phyloP scores from a whole-genome alignment of 2,797 vertebrate genomes.

The Sebastes nivosus region DNA sequence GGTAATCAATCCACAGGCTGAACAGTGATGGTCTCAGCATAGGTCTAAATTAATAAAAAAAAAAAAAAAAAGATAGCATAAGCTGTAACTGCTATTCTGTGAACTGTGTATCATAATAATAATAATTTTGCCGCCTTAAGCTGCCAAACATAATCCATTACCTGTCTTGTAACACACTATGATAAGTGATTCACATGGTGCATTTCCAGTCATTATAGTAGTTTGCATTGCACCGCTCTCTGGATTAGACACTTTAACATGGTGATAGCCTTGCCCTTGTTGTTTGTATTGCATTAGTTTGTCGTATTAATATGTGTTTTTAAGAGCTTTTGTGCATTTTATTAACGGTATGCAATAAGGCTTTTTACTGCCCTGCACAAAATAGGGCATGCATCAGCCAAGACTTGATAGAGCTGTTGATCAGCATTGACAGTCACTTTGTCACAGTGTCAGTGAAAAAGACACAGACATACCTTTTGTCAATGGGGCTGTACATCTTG shows the following conservation, averaged over 20 bases:
- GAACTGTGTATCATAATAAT: conserved; percentile 46
- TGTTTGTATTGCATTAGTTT: conserved; percentile 24
- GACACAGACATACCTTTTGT: conserved; percentile 20
- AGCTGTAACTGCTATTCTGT: conserved; percentile 36
- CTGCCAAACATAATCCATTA: conserved; percentile 61
- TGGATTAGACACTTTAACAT: conserved; percentile 24
- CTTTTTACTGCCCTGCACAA: not conserved
- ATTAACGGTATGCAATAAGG: not conserved
- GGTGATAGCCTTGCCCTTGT: not conserved
- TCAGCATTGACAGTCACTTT: conserved; percentile 38
- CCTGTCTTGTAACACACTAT: conserved; percentile 45
- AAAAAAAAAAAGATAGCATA: not conserved
- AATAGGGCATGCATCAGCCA: conserved; percentile 1
- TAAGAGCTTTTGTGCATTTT: not conserved
- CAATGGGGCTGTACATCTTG: not conserved
- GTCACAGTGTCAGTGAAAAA: conserved; percentile 37
- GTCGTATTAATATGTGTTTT: not conserved
- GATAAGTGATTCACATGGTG: conserved; percentile 59
- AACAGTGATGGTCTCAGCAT: conserved; percentile 44
- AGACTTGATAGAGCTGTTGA: conserved; percentile 32
- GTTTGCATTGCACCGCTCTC: conserved; percentile 19
- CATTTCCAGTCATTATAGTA: conserved; percentile 49
- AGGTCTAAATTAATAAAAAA: conserved; percentile 26
- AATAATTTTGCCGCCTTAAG: conserved; percentile 47
- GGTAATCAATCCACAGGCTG: conserved; percentile 54